Base-by-base conservation (phyloP, 2,888 invertebrate species). In the Epicampocera succincta region DNA sequence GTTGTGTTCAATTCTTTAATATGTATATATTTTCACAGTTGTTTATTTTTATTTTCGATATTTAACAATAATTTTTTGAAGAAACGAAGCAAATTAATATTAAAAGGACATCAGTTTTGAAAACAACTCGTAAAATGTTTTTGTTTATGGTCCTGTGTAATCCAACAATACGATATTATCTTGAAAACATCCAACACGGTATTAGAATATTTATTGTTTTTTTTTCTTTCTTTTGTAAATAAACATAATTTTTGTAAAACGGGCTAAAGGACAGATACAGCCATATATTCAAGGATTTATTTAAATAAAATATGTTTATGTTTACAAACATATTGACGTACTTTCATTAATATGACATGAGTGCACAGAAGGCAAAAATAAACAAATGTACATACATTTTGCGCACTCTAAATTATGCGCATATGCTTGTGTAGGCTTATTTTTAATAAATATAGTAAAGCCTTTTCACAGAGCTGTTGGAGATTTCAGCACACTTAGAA, bases 81-180 rank as follows among this genome's bases (percentile, higher is more conserved):
- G 1, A 9, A 42, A 11, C 65, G 58, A 48, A 65, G 52, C 38
- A 50, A 29, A 77, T 81, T 81, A 69, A 46, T 77, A 81, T 81
- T 77, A 54, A 74, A 71, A 71, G 71, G 38, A 78, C 71, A 71
- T 75, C 38, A 66, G 19, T 46, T 75, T 80, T 63, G 40, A 69
- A 66, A 48, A 54, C 46, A 65, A 42, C 19, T 13, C 40, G 48
- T 48, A 44, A 40, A 40, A 44, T 38, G 71, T 78, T 75, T 74
- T 71, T 71, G 44, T 46, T 75, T 78, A 82, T 82, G 71, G 74
- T 54, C 71, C 75, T 78, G 46, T 78, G 48, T 75, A 78, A 82
- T 78, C 74, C 78, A 71, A 75, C 82, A 78, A 75, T 71, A 72
- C 78, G 71, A 78, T 78, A 82, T 82, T 75, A 82, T 82, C 74